phyloP scores from a whole-genome alignment of 1,140 invertebrate genomes.

The Monomorium pharaonis region DNA sequence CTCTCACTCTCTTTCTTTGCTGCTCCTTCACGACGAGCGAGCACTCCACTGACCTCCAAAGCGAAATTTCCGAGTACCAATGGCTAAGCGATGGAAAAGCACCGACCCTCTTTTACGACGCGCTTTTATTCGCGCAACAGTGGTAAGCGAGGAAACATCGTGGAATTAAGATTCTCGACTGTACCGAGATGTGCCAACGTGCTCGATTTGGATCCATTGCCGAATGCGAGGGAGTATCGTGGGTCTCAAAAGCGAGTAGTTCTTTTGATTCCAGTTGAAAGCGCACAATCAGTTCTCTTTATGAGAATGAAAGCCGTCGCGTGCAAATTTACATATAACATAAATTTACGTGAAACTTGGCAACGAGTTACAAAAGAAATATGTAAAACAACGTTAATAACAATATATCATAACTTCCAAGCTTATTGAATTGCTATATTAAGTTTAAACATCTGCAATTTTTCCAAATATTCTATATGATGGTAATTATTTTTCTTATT shows the following conservation, averaged over 20 bases:
- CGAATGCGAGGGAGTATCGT: constrained; percentile 21
- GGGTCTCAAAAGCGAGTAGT: not conserved
- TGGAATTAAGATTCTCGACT: constrained; percentile 43
- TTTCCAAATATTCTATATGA: not conserved
- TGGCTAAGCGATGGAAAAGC: constrained; percentile 43
- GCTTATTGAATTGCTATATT: not conserved
- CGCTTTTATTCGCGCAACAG: constrained; percentile 26
- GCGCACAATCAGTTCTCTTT: not conserved
- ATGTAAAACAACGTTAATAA: not conserved
- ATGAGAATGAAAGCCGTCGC: not conserved
- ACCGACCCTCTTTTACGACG: constrained; percentile 21
- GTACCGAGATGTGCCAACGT: constrained; percentile 6
- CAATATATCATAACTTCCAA: too few relatives aligned
- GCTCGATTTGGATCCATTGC: not conserved
- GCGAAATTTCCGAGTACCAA: constrained; percentile 52
- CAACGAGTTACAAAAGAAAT: not conserved
- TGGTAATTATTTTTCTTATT: not conserved
- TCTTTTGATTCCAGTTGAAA: not conserved
- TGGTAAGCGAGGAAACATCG: constrained; percentile 33
- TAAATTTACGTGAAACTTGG: not conserved
- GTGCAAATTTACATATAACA: not conserved
- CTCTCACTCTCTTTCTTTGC: not conserved
- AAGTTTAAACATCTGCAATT: not conserved
- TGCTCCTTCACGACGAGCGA: constrained; percentile 24
- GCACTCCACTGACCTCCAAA: constrained; percentile 47